These are phyloP conservation scores for Hyphantria cunea DNA, from an alignment of 1,140 invertebrate species.

Conservation along the genomic window DNA sequence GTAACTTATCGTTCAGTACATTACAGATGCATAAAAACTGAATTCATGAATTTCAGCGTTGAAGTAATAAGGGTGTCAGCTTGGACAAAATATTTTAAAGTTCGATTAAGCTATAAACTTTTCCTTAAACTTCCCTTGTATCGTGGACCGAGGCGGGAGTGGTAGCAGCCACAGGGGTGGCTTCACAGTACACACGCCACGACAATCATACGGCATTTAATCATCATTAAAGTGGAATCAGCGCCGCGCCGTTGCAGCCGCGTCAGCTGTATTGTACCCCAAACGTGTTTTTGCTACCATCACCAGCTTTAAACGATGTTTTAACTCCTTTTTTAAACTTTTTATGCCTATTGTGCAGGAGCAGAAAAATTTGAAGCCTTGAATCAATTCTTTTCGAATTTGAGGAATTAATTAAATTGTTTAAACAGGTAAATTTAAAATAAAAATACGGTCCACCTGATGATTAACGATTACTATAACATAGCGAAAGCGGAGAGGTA, in stretches of 20 bases:
- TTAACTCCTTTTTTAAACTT: constrained; percentile 24
- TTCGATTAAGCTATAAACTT: constrained; percentile 8
- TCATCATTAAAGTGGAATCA: constrained; percentile 79
- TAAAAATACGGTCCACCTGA: no score
- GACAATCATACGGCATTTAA: constrained; percentile 76
- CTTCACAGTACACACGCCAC: constrained; percentile 47
- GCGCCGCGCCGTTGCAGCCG: constrained; percentile 54
- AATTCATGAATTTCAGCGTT: no score
- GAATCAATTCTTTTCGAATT: neutral
- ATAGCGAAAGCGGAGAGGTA: no score
- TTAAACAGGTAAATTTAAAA: no score
- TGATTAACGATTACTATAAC: no score
- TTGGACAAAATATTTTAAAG: no score
- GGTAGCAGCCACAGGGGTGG: constrained; percentile 24
- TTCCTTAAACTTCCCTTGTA: constrained; percentile 18
- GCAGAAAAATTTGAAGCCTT: neutral
- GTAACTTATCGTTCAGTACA: no score
- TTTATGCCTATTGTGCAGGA: neutral
- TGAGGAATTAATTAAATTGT: no score
- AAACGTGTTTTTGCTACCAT: constrained; percentile 42
- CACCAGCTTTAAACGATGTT: constrained; percentile 33
- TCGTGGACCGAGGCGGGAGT: constrained; percentile 14
- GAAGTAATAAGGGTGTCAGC: no score
- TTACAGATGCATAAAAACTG: no score
- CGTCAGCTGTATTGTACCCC: constrained; percentile 63